Base-by-base conservation (phyloP, 2,797 vertebrate species). In the Neostethus bicornis region DNA sequence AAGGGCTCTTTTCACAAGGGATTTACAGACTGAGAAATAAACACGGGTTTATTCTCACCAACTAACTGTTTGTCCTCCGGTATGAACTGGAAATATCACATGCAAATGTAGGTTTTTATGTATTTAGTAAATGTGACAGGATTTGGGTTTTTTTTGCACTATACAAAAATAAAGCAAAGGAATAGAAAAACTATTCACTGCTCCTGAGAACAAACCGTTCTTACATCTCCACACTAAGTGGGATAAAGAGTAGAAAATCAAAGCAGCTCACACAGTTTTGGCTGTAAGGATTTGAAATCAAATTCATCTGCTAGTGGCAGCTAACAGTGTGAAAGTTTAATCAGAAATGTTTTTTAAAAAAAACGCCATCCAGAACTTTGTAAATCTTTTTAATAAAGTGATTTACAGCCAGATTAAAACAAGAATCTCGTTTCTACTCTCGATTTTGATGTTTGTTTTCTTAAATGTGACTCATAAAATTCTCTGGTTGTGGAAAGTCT, bases 71-170 rank as follows among this genome's bases (percentile, higher is more conserved):
- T 84, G 81, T 85, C 80, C 73, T 83, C 75, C 65, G 74, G 63
- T 79, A 73, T 80, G 75, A 82, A 92, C 90, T 92, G 91, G 91
- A 92, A 90, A 82, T 59, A 53, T 83, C 70, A 48, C 64, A 61
- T 68, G 42, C 70, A 71, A 83, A 74, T 84, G 46, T 78, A 51
- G 56, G 67, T 66, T 67, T 70, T 83, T 66, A 73, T 79, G 72
- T 85, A 72, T 83, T 75, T 68, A 52, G 59, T 82, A 75, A 75
- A 69, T 75, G 71, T 84, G 79, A 67, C 86, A 48, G 76, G 73
- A n/a, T n/a, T n/a, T n/a, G n/a, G n/a, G n/a, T n/a, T n/a, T n/a
- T 75, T 70, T 86, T 90, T 86, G 89, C 87, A 88, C 87, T 86
- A 84, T 79, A 56, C 64, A 75, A 76, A 70, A 85, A 50, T 52